Conservation (phyloP, 1,140 invertebrate species). For the Teleopsis dalmanni region DNA sequence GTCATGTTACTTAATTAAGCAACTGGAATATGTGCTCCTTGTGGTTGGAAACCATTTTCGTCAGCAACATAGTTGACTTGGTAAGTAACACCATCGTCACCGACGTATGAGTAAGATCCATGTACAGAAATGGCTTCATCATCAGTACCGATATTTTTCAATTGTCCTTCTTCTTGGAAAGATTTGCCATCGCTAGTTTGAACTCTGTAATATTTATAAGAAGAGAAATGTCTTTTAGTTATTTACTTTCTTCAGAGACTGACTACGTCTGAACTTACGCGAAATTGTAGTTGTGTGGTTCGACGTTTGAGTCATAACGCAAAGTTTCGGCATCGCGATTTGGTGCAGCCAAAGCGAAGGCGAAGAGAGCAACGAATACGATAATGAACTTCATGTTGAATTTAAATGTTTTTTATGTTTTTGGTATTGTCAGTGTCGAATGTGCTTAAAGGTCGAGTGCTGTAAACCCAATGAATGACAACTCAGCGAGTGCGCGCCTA, state of each 20-base stretch:
- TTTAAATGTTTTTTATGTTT: slow-evolving; percentile 10
- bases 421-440: no score
- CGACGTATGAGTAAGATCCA: slow-evolving; percentile 56
- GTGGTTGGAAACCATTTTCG: slow-evolving; percentile 51
- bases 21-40: slow-evolving; percentile 56
- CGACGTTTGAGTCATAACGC: slow-evolving; percentile 32
- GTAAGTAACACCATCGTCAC: slow-evolving; percentile 58
- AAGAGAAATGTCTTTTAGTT: background rate
- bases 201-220: slow-evolving; percentile 44
- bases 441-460: no score
- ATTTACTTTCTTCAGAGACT: no score
- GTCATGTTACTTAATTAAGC: no score
- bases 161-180: slow-evolving; percentile 47
- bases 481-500: no score
- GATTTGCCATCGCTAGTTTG: slow-evolving; percentile 60
- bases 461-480: no score
- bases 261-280: no score
- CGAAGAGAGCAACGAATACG: slow-evolving; percentile 7
- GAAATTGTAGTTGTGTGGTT: slow-evolving; percentile 25
- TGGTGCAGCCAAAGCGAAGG: slow-evolving; percentile 6
- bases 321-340: slow-evolving; percentile 3
- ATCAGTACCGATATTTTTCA: slow-evolving; percentile 52
- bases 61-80: slow-evolving; percentile 51
- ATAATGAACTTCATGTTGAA: slow-evolving; percentile 6
- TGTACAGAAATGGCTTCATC: slow-evolving; percentile 50